Base-by-base conservation (phyloP, 2,113 vertebrate genomes). In the Mesembrinibis cayennensis region DNA sequence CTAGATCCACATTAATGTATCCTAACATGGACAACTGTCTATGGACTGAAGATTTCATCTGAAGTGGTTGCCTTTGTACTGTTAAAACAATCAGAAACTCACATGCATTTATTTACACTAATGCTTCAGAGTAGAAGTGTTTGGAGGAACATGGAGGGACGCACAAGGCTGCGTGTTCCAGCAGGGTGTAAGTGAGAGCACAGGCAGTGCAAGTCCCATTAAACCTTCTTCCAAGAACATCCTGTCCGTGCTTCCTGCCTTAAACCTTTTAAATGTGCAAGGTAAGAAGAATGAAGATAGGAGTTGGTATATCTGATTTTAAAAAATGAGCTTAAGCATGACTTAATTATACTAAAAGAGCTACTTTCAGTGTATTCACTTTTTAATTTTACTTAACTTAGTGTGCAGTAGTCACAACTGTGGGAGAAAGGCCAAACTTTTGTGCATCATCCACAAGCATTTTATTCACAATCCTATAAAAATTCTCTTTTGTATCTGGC, bases 91-190 rank as follows among this genome's bases (percentile, higher is more conserved):
- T 2, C 18, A 82, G 30, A 85, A 71, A 15, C 22, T 71, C 27
- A 65, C 7, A 4, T 27, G 4, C 10, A 16, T 67, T 85, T 90
- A 18, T 82, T 82, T 82, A 67, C 2, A 4, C 12, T 92, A 55
- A 58, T 1, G 23, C 15, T 81, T 65, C 36, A 70, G 13, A 44
- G 9, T n/a, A 18, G 45, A 70, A 49, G 9, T 38, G 13, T 45
- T 79, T 56, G 20, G 36, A 74, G 36, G 16, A 91, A 82, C n/a
- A 23, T 22, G 34, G 22, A 42, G 13, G 10, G 11, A 45, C 52
- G 17, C 3, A 27, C 25, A 45, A 34, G 21, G 8, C 36, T 74
- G 34, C 0, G 0, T 13, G 3, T 40, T 62, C 18, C 34, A 62
- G 9, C 10, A 81, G 17, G 77, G 10, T 71, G 16, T 20, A 62